phyloP scores from a whole-genome alignment of 2,113 vertebrate species.

The Neogobius melanostomus region DNA sequence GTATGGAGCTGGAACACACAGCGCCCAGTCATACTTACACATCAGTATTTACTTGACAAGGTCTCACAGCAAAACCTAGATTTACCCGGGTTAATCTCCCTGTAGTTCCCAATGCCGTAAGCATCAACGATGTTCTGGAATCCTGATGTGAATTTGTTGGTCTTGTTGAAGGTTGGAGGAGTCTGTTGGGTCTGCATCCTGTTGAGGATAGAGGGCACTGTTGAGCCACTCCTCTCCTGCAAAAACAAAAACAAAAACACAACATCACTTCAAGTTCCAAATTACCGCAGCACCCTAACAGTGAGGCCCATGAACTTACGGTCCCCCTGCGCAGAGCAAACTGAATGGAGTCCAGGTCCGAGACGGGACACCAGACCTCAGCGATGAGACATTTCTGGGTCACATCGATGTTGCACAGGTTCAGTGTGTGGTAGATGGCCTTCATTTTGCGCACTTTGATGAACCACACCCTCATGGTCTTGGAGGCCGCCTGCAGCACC shows the following conservation, averaged over 20 bases:
- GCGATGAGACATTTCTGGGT: constrained; percentile 99
- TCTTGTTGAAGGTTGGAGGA: constrained; percentile 96
- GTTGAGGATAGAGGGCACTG: constrained; percentile 90
- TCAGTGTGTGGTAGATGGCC: constrained; percentile 97
- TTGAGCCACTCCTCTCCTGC: constrained; percentile 91
- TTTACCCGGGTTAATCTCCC: constrained; percentile 95
- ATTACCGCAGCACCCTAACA: background rate
- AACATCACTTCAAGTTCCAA: no score
- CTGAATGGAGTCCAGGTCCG: constrained; percentile 97
- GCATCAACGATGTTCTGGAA: constrained; percentile 98
- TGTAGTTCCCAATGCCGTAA: constrained; percentile 92
- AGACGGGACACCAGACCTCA: constrained; percentile 97
- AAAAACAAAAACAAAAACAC: background rate
- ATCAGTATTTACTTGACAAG: background rate
- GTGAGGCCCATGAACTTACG: constrained; percentile 73
- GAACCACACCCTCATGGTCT: constrained; percentile 95
- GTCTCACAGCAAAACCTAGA: background rate
- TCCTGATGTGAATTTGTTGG: constrained; percentile 95
- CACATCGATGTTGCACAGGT: constrained; percentile 98
- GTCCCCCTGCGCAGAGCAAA: constrained; percentile 95
- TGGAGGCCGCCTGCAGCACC: constrained; percentile 94
- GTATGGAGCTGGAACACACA: constrained; percentile 83
- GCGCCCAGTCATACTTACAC: background rate
- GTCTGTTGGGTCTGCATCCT: constrained; percentile 87
- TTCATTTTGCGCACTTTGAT: constrained; percentile 99